Evolutionary conservation across 2,113 vertebrate species (phyloP), one percentile per base, ranked within the genome.

Genomic region (Odobenus rosmarus): DNA sequence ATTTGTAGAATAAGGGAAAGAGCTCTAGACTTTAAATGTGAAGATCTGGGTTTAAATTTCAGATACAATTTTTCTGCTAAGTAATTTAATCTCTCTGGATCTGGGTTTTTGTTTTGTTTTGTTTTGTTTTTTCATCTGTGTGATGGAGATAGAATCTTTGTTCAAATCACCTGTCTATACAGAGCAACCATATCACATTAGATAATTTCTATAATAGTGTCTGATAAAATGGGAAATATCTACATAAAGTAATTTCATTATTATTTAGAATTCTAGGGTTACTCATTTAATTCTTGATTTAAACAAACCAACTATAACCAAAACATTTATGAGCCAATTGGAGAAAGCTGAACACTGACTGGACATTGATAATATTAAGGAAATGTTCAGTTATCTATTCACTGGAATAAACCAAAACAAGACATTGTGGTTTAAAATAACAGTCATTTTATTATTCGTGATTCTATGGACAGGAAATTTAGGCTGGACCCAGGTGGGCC

Each of bases 1-100:
- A 62, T 36, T 1, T n/a, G 61, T 89, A 10, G 28, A 85, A 61
- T 69, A 92, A 64, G 39, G 11, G 49, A 51, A 96, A 77, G 42
- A 46, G 24, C 2, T 36, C 3, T 49, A 39, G 15, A 76, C 28
- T 83, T 80, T 57, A 94, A 86, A 90, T 51, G 2, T 69, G 42
- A 94, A 81, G 31, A 77, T 2, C n/a, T 72, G 24, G 31, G 12
- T 71, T 92, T 96, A n/a, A 94, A 79, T 72, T 86, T n/a, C n/a
- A 62, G n/a, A 10, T 51, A 89, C 23, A 8, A 61, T 72, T 84
- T 94, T 97, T 85, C 28, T 92, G 10, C 0, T 39, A 93, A 88
- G 6, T 69, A 28, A 72, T 46, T 92, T 81, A 76, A 55, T 80
- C 11, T 97, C 7, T 72, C 23, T 57, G 1, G 2, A 88, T 42